Base-by-base conservation (phyloP, 2,888 invertebrate species). In the Cerastis leucographa region DNA sequence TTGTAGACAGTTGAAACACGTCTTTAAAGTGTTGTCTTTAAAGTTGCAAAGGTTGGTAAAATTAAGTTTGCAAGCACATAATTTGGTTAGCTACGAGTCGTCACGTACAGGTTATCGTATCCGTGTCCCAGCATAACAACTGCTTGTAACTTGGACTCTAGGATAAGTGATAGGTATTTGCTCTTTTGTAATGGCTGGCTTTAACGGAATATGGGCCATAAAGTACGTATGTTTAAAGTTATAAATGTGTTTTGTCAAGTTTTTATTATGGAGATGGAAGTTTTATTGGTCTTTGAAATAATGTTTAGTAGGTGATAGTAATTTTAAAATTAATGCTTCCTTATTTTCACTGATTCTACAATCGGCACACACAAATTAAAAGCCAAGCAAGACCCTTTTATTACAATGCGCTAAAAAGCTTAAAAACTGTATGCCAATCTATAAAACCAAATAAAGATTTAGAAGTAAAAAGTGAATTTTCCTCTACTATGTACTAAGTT, bases 41-140 rank as follows among this genome's bases (percentile, higher is more conserved):
- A 71, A 82, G 87, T 78, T 62, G 29, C 35, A 9, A 8, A 0
- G 14, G 64, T 56, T 51, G 14, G 87, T 81, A 85, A 71, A 79
- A 59, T 66, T 72, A 85, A 73, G 76, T 83, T 88, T 71, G 89
- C 54, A 17, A 49, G 69, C 72, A 77, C 83, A 86, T 91, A 91
- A 92, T 92, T 91, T 91, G 80, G 89, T 89, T 89, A 89, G 90
- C 89, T 89, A 91, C 87, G 90, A 89, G 90, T 87, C 86, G 90
- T 92, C 93, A 93, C 93, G 93, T 93, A 84, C 91, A 84, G 83
- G 88, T 88, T 89, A 91, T 90, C 88, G 88, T 84, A 87, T 87
- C 87, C 93, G 92, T 93, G 93, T 90, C 89, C 83, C 72, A 83
- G 93, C 92, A 93, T 93, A 93, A 93, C 92, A 91, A 91, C 89